Evolutionary conservation across 2,113 vertebrate species (phyloP), one percentile per base, ranked within the genome.

Genomic region (Plecturocebus donacophilus): DNA sequence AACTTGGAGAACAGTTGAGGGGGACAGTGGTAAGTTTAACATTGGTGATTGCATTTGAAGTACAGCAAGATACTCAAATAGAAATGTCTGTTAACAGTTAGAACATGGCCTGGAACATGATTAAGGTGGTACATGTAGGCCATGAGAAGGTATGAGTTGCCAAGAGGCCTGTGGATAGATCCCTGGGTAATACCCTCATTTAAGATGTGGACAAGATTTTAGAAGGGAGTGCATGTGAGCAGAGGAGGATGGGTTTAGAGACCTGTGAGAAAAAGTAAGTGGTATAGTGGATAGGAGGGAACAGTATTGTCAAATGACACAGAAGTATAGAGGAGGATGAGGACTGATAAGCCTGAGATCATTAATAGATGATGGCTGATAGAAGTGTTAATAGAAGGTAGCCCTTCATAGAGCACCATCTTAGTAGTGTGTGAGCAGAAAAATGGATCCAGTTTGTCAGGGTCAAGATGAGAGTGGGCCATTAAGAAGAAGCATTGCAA

Each of bases 1-100:
- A 97, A 95, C 89, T 71, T 23, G 47, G 20, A 89, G 17, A 89
- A 70, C 82, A 80, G 95, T 79, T 54, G 79, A 38, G 56, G 91
- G 91, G 42, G 45, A 64, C 32, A 38, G 14, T 58, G 42, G 30
- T 56, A 85, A 89, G 30, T 77, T 86, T 64, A 80, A 79, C 94
- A 76, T 76, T 94, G 21, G 21, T 54, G 35, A 58, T 47, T 79
- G 83, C 47, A 49, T 88, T 83, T 92, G 83, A 77, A 82, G 54
- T 86, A 20, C 75, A 87, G 14, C 25, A 89, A 64, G 91, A 81
- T 80, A 71, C 20, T 97, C 80, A 68, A 23, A 32, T 92, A 81
- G 45, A 83, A 11, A 77, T 75, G 4, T 87, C 47, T 64, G 35
- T 80, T 91, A 84, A 64, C 90, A 84, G 58, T 81, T 49, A 77